A percentile compares a stretch with the other conserved stretches of the same genome.
These are phyloP conservation scores for Acronicta aceris DNA, from an alignment of 2,888 invertebrate species.

Conservation along the genomic window DNA sequence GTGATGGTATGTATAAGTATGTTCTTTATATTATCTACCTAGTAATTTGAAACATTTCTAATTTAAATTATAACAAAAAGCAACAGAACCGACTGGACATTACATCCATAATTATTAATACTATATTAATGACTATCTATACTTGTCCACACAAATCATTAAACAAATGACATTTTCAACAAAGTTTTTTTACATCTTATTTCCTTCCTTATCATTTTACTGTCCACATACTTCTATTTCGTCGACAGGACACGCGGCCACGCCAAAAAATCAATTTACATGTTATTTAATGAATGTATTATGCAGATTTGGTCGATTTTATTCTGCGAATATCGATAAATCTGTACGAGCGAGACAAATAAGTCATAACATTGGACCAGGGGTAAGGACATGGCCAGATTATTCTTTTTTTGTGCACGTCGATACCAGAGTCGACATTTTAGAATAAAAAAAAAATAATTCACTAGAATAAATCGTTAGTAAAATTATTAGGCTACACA, in stretches of 20 bases:
- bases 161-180: constrained; percentile 68
- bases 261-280: constrained; percentile 81
- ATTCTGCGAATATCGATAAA: constrained; percentile 81
- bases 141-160: constrained; percentile 66
- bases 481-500: constrained; percentile 33
- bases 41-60: background rate
- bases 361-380: constrained; percentile 86
- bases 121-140: constrained; percentile 49
- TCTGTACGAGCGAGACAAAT: constrained; percentile 82
- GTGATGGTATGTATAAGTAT: too few species aligned
- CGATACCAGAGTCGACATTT: constrained; percentile 71
- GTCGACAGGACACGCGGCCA: constrained; percentile 60
- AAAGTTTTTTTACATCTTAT: constrained; percentile 67
- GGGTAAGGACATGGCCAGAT: constrained; percentile 77
- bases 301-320: constrained; percentile 80
- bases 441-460: constrained; percentile 56
- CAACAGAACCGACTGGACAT: constrained; percentile 23
- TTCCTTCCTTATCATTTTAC: constrained; percentile 75
- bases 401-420: constrained; percentile 61
- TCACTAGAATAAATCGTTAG: constrained; percentile 53
- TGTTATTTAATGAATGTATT: constrained; percentile 82
- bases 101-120: constrained; percentile 56
- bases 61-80: constrained; percentile 41
- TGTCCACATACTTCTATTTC: constrained; percentile 73
- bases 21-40: too few species aligned